Evolutionary conservation across 2,113 vertebrate species (phyloP).

Genomic region (Drymodes brunneopygia): DNA sequence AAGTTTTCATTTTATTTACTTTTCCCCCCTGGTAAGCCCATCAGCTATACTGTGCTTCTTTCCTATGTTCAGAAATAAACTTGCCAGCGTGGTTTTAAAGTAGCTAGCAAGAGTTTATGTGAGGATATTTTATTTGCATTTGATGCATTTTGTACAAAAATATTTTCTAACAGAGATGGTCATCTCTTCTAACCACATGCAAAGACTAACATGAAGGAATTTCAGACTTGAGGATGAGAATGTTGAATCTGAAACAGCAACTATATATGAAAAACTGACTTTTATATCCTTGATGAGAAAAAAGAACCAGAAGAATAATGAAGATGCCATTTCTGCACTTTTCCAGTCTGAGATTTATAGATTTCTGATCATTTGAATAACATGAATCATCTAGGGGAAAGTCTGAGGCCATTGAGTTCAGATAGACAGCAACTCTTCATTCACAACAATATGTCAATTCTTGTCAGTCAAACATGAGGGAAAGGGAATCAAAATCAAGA

Average conservation of each 20-base stretch:
- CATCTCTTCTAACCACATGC: neutral
- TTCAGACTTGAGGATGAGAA: neutral
- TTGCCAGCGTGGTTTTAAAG: neutral
- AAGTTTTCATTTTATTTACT: neutral
- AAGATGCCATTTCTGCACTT: neutral
- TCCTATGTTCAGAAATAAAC: neutral
- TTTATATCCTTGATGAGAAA: neutral
- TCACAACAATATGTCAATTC: neutral
- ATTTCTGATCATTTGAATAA: constrained; percentile 15
- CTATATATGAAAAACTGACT: neutral
- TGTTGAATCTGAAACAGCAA: neutral
- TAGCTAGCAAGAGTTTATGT: neutral
- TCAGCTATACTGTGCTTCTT: neutral
- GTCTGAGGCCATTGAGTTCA: constrained; percentile 12
- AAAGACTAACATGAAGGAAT: neutral
- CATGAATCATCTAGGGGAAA: neutral
- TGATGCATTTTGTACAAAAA: neutral
- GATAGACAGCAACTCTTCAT: neutral
- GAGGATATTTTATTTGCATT: neutral
- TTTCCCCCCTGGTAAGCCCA: neutral
- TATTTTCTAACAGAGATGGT: neutral
- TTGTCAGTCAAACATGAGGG: neutral
- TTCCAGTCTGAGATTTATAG: neutral
- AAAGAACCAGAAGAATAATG: neutral
- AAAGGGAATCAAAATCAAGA: neutral